Conservation (phyloP, 1,140 invertebrate genomes). For the Drosophila rhopaloa region DNA sequence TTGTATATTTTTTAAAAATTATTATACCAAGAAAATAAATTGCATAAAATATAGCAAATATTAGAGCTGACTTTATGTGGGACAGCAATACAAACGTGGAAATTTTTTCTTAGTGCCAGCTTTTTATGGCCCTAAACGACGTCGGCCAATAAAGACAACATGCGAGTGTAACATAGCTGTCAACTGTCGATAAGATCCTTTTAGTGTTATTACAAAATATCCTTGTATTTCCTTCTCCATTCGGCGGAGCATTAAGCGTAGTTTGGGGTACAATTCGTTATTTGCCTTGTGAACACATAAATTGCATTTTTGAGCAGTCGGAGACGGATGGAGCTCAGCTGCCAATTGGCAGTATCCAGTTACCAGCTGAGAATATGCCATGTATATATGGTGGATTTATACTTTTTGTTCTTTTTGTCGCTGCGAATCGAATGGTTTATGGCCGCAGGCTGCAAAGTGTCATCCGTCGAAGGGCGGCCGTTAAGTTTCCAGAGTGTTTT, state of each 20-base stretch:
- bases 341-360: conserved; percentile 41
- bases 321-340: conserved; percentile 51
- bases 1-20: too few species aligned
- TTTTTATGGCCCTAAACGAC: conserved; percentile 55
- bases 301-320: conserved; percentile 81
- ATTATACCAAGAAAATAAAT: too few species aligned
- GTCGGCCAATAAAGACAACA: conserved; percentile 22
- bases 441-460: conserved; percentile 71
- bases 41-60: too few species aligned
- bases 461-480: conserved; percentile 74
- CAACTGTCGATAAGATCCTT: conserved; percentile 61
- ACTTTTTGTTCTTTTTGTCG: conserved; percentile 35
- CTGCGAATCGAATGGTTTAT: conserved; percentile 76
- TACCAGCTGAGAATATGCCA: conserved; percentile 22
- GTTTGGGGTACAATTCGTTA: conserved; percentile 79
- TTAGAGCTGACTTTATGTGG: not conserved
- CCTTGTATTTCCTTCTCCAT: conserved; percentile 31
- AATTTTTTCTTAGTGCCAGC: conserved; percentile 11
- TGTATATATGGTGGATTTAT: conserved; percentile 25
- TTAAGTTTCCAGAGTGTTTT: conserved; percentile 70
- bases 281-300: conserved; percentile 70
- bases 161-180: conserved; percentile 25
- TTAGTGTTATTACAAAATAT: conserved; percentile 78
- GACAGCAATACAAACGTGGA: too few species aligned
- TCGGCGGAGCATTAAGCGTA: conserved; percentile 58